Percentiles rank a stretch among this genome's conserved stretches.
Evolutionary conservation across 2,888 invertebrate species (phyloP).

Genomic region (Pristionchus fissidentatus): DNA sequence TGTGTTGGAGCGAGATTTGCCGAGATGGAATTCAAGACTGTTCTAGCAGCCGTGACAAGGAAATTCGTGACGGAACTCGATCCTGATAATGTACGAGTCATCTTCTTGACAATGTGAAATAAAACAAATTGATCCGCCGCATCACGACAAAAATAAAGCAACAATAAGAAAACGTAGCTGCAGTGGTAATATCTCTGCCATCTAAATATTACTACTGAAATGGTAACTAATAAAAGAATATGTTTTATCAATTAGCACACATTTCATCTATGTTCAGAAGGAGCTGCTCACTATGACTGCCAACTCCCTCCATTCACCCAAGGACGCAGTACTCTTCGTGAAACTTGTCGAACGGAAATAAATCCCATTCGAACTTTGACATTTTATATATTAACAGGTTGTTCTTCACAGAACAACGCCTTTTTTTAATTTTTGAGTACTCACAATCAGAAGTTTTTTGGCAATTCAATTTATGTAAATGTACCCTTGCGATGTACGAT

Average conservation of each 20-base stretch:
- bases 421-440: too few relatives aligned
- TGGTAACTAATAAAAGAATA: too few relatives aligned
- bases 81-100: constrained; percentile 10
- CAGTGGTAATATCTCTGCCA: background rate
- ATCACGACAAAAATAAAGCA: too few relatives aligned
- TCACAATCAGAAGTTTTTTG: too few relatives aligned
- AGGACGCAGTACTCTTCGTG: background rate
- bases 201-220: background rate
- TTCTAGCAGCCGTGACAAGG: constrained; percentile 19
- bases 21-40: constrained; percentile 48
- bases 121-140: too few relatives aligned
- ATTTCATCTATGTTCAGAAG: background rate
- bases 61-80: background rate
- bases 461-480: too few relatives aligned
- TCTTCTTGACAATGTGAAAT: too few relatives aligned
- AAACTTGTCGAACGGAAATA: background rate
- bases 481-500: too few relatives aligned
- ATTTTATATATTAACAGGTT: too few relatives aligned
- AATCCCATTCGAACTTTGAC: too few relatives aligned
- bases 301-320: background rate
- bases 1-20: constrained; percentile 47
- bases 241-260: too few relatives aligned
- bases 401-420: too few relatives aligned
- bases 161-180: background rate
- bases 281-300: background rate